phyloP scores from a whole-genome alignment of 2,797 vertebrate genomes.

The Diceros bicornis region DNA sequence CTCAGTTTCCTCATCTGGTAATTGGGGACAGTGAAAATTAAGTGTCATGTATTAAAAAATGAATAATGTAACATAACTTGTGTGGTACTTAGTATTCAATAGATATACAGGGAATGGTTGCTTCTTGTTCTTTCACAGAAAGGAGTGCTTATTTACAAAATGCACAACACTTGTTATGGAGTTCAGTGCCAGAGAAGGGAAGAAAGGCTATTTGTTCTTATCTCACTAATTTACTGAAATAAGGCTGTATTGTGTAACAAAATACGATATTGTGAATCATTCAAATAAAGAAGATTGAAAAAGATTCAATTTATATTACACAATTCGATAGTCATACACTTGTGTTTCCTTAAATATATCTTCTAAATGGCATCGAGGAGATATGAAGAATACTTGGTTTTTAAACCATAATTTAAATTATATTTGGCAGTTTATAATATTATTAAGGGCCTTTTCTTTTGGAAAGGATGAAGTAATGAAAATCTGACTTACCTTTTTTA shows the following conservation, averaged over 20 bases:
- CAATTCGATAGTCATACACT: background rate
- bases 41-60: background rate
- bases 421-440: background rate
- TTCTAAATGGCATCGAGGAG: background rate
- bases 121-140: background rate
- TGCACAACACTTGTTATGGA: background rate
- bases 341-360: background rate
- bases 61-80: background rate
- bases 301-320: slow-evolving; percentile 16
- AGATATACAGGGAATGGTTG: background rate
- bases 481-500: background rate
- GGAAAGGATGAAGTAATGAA: background rate
- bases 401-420: slow-evolving; percentile 39
- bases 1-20: background rate
- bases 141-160: background rate
- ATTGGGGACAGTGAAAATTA: background rate
- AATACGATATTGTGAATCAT: slow-evolving; percentile 8
- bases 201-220: background rate
- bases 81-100: background rate
- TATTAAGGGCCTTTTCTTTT: background rate
- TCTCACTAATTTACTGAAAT: slow-evolving; percentile 43
- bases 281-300: slow-evolving; percentile 41
- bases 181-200: background rate
- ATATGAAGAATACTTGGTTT: background rate
- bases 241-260: background rate